Percentiles rank a stretch among this genome's conserved stretches.
These are phyloP conservation scores for Melinopterus prodromus DNA, from an alignment of 2,888 invertebrate genomes.

Conservation along the genomic window DNA sequence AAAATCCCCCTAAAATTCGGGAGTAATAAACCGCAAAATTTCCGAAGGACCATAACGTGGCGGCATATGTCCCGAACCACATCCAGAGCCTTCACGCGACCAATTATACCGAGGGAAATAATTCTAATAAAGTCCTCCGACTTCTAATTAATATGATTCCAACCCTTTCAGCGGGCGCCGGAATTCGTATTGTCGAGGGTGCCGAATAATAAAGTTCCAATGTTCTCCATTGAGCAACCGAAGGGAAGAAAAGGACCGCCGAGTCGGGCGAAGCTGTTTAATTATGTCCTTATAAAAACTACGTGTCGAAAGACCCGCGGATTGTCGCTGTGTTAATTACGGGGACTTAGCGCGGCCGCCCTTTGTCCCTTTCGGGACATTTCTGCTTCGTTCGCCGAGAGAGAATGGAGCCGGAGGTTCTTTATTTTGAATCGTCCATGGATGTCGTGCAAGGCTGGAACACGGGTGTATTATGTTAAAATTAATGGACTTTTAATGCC, in stretches of 20 bases:
- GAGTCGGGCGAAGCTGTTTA: constrained; percentile 46
- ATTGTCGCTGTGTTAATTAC: constrained; percentile 40
- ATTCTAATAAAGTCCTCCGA: constrained; percentile 53
- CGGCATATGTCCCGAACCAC: constrained; percentile 4
- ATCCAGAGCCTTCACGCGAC: background rate
- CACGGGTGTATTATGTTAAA: background rate
- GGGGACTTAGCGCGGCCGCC: constrained; percentile 9
- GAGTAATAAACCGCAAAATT: background rate
- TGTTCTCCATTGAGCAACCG: constrained; percentile 16
- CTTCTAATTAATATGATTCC: constrained; percentile 54
- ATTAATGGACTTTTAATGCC: background rate
- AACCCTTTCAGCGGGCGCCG: constrained; percentile 50
- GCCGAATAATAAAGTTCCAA: constrained; percentile 17
- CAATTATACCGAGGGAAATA: constrained; percentile 22
- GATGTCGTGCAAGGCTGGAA: background rate
- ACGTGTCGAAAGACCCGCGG: constrained; percentile 36
- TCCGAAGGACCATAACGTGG: constrained; percentile 4
- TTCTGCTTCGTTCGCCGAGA: background rate
- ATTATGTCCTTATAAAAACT: constrained; percentile 54
- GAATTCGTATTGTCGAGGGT: constrained; percentile 54
- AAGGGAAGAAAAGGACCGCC: background rate
- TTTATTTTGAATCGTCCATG: background rate
- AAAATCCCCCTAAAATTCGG: constrained; percentile 4
- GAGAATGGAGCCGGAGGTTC: background rate
- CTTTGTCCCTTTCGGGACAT: background rate